These are phyloP conservation scores for Epizoanthus scotinus DNA, from an alignment of 92 coral and sea anemone genomes.

Conservation along the genomic window DNA sequence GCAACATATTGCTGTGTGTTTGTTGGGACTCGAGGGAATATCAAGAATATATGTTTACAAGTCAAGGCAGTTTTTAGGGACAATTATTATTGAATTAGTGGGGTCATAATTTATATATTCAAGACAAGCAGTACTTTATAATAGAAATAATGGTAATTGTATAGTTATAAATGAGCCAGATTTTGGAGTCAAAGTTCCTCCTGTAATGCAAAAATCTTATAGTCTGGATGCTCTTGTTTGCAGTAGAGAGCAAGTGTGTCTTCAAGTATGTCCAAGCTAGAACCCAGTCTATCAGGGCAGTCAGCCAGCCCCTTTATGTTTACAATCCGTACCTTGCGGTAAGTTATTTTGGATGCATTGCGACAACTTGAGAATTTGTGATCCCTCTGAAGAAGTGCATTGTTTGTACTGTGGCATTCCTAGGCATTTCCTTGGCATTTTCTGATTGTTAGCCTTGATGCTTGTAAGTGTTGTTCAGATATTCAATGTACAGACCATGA, in stretches of 20 bases:
- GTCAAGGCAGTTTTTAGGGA: too few relatives aligned
- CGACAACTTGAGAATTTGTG: background rate
- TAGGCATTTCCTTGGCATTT: too few relatives aligned
- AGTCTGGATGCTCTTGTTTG: slow-evolving; percentile 9
- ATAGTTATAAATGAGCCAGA: background rate
- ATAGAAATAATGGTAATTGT: too few relatives aligned
- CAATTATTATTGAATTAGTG: too few relatives aligned
- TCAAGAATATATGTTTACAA: too few relatives aligned
- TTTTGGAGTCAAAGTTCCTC: background rate
- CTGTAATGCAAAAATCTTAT: background rate
- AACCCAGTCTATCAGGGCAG: slow-evolving; percentile 85
- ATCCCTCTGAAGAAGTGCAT: background rate
- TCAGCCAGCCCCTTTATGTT: slow-evolving; percentile 81
- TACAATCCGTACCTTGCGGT: slow-evolving; percentile 94
- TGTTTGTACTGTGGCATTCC: too few relatives aligned
- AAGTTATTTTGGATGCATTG: slow-evolving; percentile 3
- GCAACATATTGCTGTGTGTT: too few relatives aligned
- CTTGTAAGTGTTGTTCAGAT: too few relatives aligned
- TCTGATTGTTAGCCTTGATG: too few relatives aligned
- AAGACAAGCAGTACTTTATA: background rate
- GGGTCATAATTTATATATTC: too few relatives aligned
- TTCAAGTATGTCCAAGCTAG: slow-evolving; percentile 91
- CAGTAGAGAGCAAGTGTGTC: slow-evolving; percentile 95
- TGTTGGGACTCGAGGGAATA: too few relatives aligned
- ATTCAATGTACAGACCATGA: too few relatives aligned